Evolutionary conservation across 23 tunicate species (phyloP).

Genomic region (Oikopleura albicans): DNA sequence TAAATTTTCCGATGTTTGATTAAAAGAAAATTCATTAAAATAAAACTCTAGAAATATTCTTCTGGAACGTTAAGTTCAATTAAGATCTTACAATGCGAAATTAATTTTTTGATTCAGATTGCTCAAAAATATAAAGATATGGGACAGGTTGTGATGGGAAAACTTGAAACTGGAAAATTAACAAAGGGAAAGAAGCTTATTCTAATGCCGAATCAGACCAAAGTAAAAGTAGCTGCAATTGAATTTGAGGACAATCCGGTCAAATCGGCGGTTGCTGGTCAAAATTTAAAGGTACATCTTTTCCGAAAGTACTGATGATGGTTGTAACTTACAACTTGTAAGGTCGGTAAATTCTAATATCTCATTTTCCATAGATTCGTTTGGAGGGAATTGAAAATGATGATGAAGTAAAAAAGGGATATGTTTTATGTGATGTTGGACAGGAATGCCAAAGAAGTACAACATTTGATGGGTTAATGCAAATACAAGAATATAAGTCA

Average conservation of each 20-base stretch:
- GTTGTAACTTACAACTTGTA: conserved; percentile 60
- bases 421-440: conserved; percentile 60
- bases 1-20: too few relatives aligned
- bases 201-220: conserved; percentile 61
- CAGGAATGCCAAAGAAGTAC: conserved; percentile 45
- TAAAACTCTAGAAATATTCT: too few relatives aligned
- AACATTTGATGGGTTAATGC: conserved; percentile 66
- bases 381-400: conserved; percentile 7
- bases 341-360: not conserved
- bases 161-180: conserved; percentile 72
- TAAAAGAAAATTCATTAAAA: too few relatives aligned
- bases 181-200: conserved; percentile 42
- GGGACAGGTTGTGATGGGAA: conserved; percentile 84
- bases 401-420: conserved; percentile 35
- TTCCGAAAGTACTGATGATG: conserved; percentile 60
- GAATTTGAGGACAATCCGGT: conserved; percentile 64
- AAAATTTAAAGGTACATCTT: conserved; percentile 61
- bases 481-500: conserved; percentile 72
- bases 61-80: too few relatives aligned
- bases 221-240: conserved; percentile 67
- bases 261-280: conserved; percentile 66
- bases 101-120: conserved; percentile 31
- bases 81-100: too few relatives aligned
- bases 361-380: not conserved
- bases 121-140: conserved; percentile 93